Evolutionary conservation across 1,140 invertebrate genomes (phyloP).

Genomic region (Sinonovacula constricta): DNA sequence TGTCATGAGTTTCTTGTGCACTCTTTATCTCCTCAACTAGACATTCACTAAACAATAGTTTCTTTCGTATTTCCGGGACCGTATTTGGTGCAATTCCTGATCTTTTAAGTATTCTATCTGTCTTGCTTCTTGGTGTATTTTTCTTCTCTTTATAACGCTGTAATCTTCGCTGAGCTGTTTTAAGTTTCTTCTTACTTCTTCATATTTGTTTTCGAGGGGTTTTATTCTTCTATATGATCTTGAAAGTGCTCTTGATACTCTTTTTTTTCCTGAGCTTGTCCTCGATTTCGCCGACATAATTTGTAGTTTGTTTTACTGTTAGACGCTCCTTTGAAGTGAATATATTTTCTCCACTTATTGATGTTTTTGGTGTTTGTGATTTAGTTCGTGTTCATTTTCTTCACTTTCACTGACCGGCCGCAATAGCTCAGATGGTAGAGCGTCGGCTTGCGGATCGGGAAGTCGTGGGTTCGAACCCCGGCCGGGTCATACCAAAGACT

Average conservation of each 20-base stretch:
- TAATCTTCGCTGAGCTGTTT: constrained; percentile 11
- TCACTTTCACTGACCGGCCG: too few relatives aligned
- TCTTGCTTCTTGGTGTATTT: constrained; percentile 31
- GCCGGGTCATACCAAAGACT: too few relatives aligned
- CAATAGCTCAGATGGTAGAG: too few relatives aligned
- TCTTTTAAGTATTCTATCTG: not conserved
- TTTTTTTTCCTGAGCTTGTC: constrained; percentile 8
- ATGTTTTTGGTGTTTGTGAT: too few relatives aligned
- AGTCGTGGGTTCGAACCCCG: too few relatives aligned
- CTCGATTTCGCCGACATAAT: constrained; percentile 6
- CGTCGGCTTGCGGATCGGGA: too few relatives aligned
- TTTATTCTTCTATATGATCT: constrained; percentile 28
- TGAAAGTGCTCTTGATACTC: constrained; percentile 20
- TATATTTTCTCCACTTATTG: too few relatives aligned
- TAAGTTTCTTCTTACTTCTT: constrained; percentile 19
- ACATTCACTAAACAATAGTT: constrained; percentile 3
- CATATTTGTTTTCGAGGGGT: constrained; percentile 27
- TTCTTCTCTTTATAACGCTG: constrained; percentile 10
- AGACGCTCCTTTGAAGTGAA: too few relatives aligned
- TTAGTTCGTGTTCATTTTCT: too few relatives aligned
- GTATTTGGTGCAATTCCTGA: not conserved
- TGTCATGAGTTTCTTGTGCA: constrained; percentile 2
- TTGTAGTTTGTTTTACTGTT: constrained; percentile 20
- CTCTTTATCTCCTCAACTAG: constrained; percentile 19
- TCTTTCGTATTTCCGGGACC: constrained; percentile 22